Evolutionary conservation across 2,113 vertebrate genomes (phyloP).

Genomic region (Epinephelus fuscoguttatus): DNA sequence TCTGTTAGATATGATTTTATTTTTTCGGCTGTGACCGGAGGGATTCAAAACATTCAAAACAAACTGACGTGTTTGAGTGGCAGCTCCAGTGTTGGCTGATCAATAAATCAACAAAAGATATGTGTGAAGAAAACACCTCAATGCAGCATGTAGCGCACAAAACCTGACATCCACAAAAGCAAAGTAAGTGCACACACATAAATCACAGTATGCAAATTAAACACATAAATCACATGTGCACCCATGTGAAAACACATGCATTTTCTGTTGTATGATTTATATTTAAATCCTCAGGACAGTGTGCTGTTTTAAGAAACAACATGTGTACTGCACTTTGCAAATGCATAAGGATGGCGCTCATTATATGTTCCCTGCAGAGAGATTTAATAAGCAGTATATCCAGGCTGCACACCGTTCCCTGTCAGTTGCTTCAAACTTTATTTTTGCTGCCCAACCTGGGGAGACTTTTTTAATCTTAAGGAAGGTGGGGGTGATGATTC

Average conservation of each 20-base stretch:
- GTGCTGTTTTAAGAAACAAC: background rate
- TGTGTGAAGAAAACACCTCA: background rate
- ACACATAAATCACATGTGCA: conserved; percentile 1
- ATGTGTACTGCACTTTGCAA: background rate
- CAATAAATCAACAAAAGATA: conserved; percentile 12
- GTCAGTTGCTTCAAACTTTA: background rate
- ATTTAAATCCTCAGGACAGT: background rate
- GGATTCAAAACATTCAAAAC: background rate
- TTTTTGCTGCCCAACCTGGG: background rate
- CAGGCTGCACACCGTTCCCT: background rate
- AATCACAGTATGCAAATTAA: conserved; percentile 13
- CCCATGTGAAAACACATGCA: background rate
- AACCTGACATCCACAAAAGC: background rate
- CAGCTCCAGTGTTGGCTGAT: background rate
- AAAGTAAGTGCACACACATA: background rate
- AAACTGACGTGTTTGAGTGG: background rate
- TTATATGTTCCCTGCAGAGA: background rate
- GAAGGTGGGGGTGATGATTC: too few relatives aligned
- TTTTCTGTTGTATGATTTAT: background rate
- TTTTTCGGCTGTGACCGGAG: background rate
- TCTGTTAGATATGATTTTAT: background rate
- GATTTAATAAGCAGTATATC: background rate
- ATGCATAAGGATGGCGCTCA: too few relatives aligned
- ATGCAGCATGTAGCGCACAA: background rate
- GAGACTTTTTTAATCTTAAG: background rate